These are phyloP conservation scores for Polymixis flavicincta DNA, from an alignment of 2,888 invertebrate species.

Conservation along the genomic window DNA sequence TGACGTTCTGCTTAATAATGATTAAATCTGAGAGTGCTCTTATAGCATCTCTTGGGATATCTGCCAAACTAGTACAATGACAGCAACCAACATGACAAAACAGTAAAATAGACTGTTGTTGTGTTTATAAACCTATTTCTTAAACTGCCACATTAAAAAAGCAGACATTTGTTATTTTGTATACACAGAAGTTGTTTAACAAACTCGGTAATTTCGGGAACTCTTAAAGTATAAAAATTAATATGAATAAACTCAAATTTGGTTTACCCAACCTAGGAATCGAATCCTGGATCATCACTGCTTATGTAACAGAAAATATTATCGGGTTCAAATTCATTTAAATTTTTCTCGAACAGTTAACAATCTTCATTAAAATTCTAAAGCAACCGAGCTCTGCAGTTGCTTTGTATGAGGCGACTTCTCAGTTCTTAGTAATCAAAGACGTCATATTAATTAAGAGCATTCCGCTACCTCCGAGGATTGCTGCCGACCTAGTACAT, in stretches of 20 bases:
- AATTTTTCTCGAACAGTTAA: constrained; percentile 7
- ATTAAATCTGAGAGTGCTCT: constrained; percentile 10
- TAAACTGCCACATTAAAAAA: not conserved
- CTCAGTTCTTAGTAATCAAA: constrained; percentile 40
- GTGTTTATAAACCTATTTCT: not conserved
- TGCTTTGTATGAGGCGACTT: constrained; percentile 27
- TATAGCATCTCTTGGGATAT: not conserved
- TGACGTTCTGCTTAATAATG: not conserved
- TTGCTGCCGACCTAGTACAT: constrained; percentile 41
- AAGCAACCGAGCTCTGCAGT: constrained; percentile 22
- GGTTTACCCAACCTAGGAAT: not conserved
- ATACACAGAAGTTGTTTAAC: not conserved
- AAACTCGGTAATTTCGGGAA: not conserved
- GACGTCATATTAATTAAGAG: constrained; percentile 52
- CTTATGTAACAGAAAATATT: not conserved
- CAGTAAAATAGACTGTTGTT: not conserved
- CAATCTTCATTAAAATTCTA: constrained; percentile 37
- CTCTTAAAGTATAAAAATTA: not conserved
- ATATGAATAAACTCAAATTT: not conserved
- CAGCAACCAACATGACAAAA: not conserved
- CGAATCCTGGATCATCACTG: not conserved
- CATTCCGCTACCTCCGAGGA: constrained; percentile 33
- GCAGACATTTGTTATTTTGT: not conserved
- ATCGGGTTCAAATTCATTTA: not conserved
- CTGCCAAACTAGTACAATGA: constrained; percentile 7